Evolutionary conservation across 2,888 invertebrate species (phyloP).

Genomic region (Cantharis rustica): DNA sequence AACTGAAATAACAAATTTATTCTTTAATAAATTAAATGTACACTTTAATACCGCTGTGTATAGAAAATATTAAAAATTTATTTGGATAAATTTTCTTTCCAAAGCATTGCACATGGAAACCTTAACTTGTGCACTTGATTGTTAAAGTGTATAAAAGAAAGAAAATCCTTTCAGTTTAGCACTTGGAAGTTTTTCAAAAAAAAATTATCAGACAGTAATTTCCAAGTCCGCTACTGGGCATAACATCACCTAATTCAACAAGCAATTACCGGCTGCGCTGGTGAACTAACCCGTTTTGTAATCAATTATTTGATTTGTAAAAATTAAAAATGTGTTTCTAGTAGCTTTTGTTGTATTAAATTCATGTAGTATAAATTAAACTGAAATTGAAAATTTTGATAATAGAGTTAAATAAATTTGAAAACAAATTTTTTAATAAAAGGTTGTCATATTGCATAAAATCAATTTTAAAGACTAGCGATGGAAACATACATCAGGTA

Average conservation of each 20-base stretch:
- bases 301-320: not conserved
- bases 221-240: not conserved
- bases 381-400: not conserved
- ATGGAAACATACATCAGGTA: constrained; percentile 15
- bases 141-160: not conserved
- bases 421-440: not conserved
- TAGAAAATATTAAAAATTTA: not conserved
- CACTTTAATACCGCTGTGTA: too few relatives aligned
- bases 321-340: not conserved
- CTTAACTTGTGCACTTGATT: not conserved
- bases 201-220: not conserved
- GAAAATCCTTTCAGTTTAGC: not conserved
- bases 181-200: not conserved
- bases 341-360: not conserved
- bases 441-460: constrained; percentile 1
- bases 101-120: not conserved
- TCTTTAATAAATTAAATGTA: too few relatives aligned
- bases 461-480: constrained; percentile 3
- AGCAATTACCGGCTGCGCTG: not conserved
- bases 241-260: not conserved
- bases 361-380: not conserved
- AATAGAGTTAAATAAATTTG: not conserved
- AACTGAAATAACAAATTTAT: too few relatives aligned
- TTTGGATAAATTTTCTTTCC: not conserved
- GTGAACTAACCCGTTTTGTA: not conserved